Evolutionary conservation across 2,797 vertebrate genomes (phyloP), one percentile per base, ranked within the genome.

Genomic region (Ataeniobius toweri): DNA sequence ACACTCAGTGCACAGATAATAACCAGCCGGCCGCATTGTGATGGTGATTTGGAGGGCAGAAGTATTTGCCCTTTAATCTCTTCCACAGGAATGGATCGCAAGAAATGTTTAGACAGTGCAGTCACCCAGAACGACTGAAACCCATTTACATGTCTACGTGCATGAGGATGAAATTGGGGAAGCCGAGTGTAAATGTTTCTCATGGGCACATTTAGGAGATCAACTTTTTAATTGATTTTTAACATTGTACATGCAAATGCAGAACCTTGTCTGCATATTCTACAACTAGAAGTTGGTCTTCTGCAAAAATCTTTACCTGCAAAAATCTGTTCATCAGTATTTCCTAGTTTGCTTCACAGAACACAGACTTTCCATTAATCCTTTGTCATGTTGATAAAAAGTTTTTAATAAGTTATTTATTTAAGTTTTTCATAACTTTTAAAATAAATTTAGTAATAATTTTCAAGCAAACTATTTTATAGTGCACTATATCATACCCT

Each of bases 51-150:
- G 74, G 67, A 61, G 73, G 75, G 78, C 73, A 68, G 78, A 44
- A 83, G 73, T 7, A 0, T 80, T 88, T 83, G 83, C 65, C 79
- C 86, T 89, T 86, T 90, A 86, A 91, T 92, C 81, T 86, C 9
- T 41, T 81, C 6, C 50, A 53, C 65, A 65, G 58, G 72, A 82
- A 74, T 59, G 53, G 18, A 83, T 88, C 75, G 73, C 24, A 76
- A 73, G 74, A 75, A 82, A 58, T n/a, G 56, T 50, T 5, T 1
- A 31, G 72, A 71, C 6, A 3, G 61, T 36, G 74, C 65, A 13
- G 65, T 72, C n/a, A 61, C 31, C 61, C 70, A 70, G 61, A 81
- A 73, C 74, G 78, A 55, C 22, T 39, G 8, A 46, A 69, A 53
- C 14, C 22, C 44, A 31, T 46, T 46, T 39, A 48, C 36, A 50